Evolutionary conservation across 2,797 vertebrate genomes (phyloP).

Genomic region (Anguilla megastoma): DNA sequence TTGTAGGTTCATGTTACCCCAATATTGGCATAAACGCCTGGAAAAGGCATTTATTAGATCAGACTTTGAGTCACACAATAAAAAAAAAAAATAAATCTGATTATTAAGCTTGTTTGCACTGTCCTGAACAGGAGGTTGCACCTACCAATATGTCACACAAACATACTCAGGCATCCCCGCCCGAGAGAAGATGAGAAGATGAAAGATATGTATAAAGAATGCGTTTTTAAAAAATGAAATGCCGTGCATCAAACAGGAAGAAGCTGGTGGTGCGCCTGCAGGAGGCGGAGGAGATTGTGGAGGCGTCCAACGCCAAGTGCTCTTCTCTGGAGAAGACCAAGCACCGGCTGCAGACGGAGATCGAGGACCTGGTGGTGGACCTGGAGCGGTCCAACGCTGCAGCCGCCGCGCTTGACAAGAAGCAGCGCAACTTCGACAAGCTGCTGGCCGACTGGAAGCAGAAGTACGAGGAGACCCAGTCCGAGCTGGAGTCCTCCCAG

Average conservation of each 20-base stretch:
- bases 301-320: constrained; percentile 86
- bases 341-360: constrained; percentile 89
- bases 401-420: constrained; percentile 84
- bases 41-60: neutral
- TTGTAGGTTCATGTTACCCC: neutral
- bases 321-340: constrained; percentile 93
- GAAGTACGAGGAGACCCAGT: constrained; percentile 87
- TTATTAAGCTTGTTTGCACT: neutral
- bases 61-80: too few relatives aligned
- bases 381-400: constrained; percentile 84
- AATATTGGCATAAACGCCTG: neutral
- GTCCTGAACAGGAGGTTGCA: neutral
- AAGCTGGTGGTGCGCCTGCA: constrained; percentile 86
- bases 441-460: constrained; percentile 84
- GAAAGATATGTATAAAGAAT: neutral
- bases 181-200: neutral
- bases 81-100: neutral
- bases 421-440: constrained; percentile 89
- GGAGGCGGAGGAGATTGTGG: constrained; percentile 85
- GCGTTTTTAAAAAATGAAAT: neutral
- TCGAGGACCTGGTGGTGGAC: constrained; percentile 86
- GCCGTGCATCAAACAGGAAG: constrained; percentile 71
- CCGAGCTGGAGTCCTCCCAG: constrained; percentile 85
- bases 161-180: neutral
- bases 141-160: too few relatives aligned